phyloP scores from a whole-genome alignment of 2,797 vertebrate species.

The Acipenser ruthenus region DNA sequence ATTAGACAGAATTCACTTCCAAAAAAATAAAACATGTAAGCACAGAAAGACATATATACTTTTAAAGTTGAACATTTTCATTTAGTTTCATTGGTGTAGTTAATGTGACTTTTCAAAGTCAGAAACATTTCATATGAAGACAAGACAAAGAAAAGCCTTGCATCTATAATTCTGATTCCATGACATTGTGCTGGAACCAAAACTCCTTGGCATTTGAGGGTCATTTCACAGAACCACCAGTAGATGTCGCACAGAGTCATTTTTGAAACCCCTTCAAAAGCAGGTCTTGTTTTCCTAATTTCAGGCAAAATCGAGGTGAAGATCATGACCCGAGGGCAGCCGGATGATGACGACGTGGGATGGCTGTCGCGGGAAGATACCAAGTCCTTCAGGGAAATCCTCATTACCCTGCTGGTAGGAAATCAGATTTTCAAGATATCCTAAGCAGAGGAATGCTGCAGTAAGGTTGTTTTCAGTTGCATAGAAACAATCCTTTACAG shows the following conservation, averaged over 20 bases:
- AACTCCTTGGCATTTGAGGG: not conserved
- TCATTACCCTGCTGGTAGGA: slow-evolving; percentile 85
- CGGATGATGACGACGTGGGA: slow-evolving; percentile 69
- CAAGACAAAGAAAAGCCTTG: no score
- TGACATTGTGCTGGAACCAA: not conserved
- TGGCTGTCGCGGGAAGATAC: slow-evolving; percentile 90
- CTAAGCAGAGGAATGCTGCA: not conserved
- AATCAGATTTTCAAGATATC: not conserved
- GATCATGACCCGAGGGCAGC: slow-evolving; percentile 69
- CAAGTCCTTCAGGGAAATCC: slow-evolving; percentile 84
- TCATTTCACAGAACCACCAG: not conserved
- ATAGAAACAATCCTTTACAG: not conserved
- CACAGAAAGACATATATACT: no score
- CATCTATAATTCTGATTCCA: not conserved
- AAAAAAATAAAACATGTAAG: no score
- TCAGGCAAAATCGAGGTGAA: slow-evolving; percentile 92
- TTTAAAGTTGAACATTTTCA: no score
- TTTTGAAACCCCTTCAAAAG: not conserved
- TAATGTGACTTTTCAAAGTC: no score
- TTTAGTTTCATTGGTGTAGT: no score
- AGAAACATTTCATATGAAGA: no score
- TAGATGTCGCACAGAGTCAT: not conserved
- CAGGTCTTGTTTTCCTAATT: not conserved
- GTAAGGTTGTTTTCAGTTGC: not conserved
- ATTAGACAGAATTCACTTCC: no score